phyloP scores from a whole-genome alignment of 2,888 invertebrate species.

The Trilocha varians region DNA sequence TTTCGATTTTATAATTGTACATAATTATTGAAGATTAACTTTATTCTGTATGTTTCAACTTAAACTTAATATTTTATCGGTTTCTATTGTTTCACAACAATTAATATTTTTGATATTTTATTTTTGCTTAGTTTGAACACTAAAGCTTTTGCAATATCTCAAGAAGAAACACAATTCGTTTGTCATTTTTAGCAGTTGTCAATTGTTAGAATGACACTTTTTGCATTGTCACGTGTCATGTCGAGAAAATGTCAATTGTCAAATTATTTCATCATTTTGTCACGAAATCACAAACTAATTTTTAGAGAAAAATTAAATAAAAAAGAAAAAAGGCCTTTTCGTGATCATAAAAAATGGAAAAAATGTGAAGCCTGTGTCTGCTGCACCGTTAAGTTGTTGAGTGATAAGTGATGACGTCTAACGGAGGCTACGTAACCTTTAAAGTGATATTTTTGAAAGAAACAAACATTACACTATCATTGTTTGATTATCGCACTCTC shows the following conservation, averaged over 20 bases:
- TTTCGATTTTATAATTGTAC: no score
- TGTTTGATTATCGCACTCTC: constrained; percentile 45
- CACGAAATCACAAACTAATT: neutral
- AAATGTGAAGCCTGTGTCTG: constrained; percentile 11
- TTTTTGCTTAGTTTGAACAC: no score
- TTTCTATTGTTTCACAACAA: no score
- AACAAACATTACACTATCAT: constrained; percentile 62
- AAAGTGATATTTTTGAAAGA: constrained; percentile 46
- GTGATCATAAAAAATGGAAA: neutral
- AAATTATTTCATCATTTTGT: neutral
- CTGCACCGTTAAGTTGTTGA: constrained; percentile 18
- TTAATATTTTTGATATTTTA: no score
- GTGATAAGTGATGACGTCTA: constrained; percentile 58
- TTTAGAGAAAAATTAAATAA: neutral
- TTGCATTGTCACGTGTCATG: no score
- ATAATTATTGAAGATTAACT: no score
- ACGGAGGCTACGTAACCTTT: constrained; percentile 62
- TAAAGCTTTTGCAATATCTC: no score
- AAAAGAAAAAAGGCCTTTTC: neutral
- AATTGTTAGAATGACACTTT: no score
- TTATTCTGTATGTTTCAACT: no score
- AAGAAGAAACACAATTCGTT: no score
- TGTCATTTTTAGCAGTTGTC: no score
- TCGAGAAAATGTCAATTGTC: neutral
- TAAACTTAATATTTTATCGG: no score